Base-by-base conservation (phyloP, 2,113 vertebrate genomes). In the Rhea pennata region DNA sequence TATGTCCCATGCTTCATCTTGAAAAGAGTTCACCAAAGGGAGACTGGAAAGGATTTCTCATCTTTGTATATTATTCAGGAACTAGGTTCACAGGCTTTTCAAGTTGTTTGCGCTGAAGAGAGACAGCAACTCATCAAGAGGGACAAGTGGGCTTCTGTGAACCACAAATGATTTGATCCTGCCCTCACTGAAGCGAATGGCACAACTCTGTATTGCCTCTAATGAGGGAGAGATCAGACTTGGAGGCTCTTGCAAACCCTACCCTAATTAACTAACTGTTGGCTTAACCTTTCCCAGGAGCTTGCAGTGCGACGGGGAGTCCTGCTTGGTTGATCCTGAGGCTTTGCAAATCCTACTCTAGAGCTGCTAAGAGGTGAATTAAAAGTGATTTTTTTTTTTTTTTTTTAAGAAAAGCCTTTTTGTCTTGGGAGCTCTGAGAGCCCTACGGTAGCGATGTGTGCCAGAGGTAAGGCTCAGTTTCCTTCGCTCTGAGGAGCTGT, bases 231-330 rank as follows among this genome's bases (percentile, higher is more conserved):
- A 91, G 84, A 53, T 54, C 67, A 66, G 78, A 40, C 66, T 92
- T 74, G 40, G 54, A 93, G 85, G 39, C 75, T 93, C 79, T 69
- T 90, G 67, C 24, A 76, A 90, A 76, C 62, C 44, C 58, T 94
- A n/a, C 71, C 22, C 75, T 96, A 91, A 96, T 96, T 92, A 97
- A 75, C 31, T 27, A 82, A 22, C 40, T 6, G 23, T 74, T 83
- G 81, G 70, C 58, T 51, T 91, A 76, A 54, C 44, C 33, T 16
- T 78, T 87, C 44, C 67, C 44, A 48, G 90, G 53, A 90, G 82
- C 78, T 66, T 3, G 7, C 31, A 20, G 69, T 93, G 19, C 11
- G 78, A 61, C 75, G 74, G 5, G 62, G 70, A 91, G 27, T 15
- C 20, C 31, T 31, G 5, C 51, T 87, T 78, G 31, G 31, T 58